Percentiles rank a stretch among this genome's conserved stretches.
Conservation (phyloP, 1,140 invertebrate genomes). For the Trialeurodes vaporariorum region DNA sequence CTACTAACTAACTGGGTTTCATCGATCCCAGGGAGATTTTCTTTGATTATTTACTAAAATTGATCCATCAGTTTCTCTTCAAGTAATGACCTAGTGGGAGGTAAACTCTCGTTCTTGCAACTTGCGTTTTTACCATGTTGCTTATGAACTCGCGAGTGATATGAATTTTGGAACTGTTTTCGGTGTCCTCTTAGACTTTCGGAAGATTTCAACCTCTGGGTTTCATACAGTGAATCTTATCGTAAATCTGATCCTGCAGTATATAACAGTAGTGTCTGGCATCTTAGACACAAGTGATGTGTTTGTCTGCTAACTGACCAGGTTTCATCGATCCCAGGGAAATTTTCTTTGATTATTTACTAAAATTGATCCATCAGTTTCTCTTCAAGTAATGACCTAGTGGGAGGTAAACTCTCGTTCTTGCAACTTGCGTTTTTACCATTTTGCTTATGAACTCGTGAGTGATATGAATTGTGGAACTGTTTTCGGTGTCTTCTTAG, state of each 20-base stretch:
- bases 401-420: no score
- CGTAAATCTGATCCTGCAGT: background rate
- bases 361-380: background rate
- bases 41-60: background rate
- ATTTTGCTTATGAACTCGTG: no score
- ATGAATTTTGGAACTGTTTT: background rate
- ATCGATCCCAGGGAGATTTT: background rate
- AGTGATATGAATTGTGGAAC: no score
- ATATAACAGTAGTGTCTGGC: background rate
- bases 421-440: no score
- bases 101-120: no score
- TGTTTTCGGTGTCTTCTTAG: no score
- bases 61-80: no score
- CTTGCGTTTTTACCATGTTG: background rate
- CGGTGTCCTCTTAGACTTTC: background rate
- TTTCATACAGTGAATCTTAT: background rate
- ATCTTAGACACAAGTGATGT: background rate
- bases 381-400: no score
- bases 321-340: background rate
- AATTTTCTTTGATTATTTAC: background rate
- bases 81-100: no score
- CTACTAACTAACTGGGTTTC: background rate
- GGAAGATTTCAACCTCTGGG: background rate
- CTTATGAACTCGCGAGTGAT: background rate
- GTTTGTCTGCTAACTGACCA: background rate